Base-by-base conservation (phyloP, 2,113 vertebrate species). In the Suncus etruscus region DNA sequence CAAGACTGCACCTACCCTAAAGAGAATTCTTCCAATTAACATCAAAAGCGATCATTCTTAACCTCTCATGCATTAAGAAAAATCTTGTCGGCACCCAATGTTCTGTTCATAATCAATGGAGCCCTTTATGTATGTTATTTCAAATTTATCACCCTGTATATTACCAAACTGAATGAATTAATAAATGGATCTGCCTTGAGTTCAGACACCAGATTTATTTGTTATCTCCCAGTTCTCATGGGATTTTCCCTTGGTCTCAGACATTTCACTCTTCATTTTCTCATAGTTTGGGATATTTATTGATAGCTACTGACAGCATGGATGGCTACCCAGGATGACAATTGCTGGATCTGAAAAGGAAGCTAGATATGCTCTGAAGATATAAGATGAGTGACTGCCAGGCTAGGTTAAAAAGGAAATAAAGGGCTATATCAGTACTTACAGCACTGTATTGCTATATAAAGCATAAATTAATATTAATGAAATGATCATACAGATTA, bases 1-100 rank as follows among this genome's bases (percentile, higher is more conserved):
- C 93, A 93, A 63, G 68, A 78, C 80, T 27, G 61, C 47, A 92
- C 88, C 88, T 94, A 94, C 83, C 86, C 91, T 79, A 86, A 25
- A 39, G 90, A 95, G 86, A 95, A 93, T 96, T 95, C 92, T 86
- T 84, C 90, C 90, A 95, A 95, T 96, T 95, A 97, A 87, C 91
- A 94, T 93, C 90, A 93, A 94, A 96, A 94, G 74, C 0, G 70
- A 94, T 94, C 94, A 93, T 93, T 95, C 92, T 93, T 90, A 95
- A 95, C 86, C 89, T 90, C 74, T 94, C 95, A 89, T 91, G 95
- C 90, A 95, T 94, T 94, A 94, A 95, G 83, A 93, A 94, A 39
- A 94, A 95, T 90, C 94, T 79, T 58, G 83, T 83, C 93, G 50
- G 90, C 72, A 96, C 94, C 92, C 93, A 91, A 73, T 89, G 94